A percentile compares a stretch with the other conserved stretches of the same genome.
These are phyloP conservation scores for Brotula barbata DNA, from an alignment of 2,797 vertebrate genomes.

Conservation along the genomic window DNA sequence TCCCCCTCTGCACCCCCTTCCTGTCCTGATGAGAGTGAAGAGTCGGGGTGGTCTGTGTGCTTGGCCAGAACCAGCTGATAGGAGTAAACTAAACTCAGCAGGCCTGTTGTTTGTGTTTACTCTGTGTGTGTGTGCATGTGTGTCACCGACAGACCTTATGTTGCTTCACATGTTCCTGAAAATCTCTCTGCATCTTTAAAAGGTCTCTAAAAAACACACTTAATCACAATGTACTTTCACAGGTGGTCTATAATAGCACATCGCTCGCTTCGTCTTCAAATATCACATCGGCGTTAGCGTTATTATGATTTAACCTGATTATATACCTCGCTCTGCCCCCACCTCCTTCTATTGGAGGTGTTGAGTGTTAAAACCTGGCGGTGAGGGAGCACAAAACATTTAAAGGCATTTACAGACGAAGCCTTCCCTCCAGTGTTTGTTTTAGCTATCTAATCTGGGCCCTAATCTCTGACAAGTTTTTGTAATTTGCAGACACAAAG, in stretches of 20 bases:
- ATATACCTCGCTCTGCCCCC: not conserved
- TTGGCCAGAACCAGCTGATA: conserved; percentile 72
- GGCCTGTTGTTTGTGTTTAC: conserved; percentile 83
- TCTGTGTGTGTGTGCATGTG: conserved; percentile 50
- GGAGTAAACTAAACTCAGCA: conserved; percentile 80
- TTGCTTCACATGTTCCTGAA: conserved; percentile 72
- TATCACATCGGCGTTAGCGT: not conserved
- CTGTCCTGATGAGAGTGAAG: conserved; percentile 52
- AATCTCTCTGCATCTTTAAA: conserved; percentile 50
- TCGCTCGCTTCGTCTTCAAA: conserved; percentile 8
- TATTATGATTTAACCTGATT: conserved; percentile 1
- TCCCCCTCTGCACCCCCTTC: no score
- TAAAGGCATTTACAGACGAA: conserved; percentile 62
- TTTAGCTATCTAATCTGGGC: conserved; percentile 76
- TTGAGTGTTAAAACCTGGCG: no score
- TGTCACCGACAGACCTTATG: conserved; percentile 38
- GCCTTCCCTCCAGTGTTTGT: conserved; percentile 66
- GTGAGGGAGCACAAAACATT: conserved; percentile 57
- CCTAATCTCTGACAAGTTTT: conserved; percentile 74
- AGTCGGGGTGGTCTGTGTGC: conserved; percentile 71
- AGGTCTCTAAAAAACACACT: conserved; percentile 62
- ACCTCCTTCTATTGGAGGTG: conserved; percentile 12
- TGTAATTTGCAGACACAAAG: conserved; percentile 75
- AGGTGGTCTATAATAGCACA: conserved; percentile 58
- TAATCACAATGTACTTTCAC: conserved; percentile 62